Conservation (phyloP, 53 echinoderm and acorn worm species). For the Astropecten irregularis region DNA sequence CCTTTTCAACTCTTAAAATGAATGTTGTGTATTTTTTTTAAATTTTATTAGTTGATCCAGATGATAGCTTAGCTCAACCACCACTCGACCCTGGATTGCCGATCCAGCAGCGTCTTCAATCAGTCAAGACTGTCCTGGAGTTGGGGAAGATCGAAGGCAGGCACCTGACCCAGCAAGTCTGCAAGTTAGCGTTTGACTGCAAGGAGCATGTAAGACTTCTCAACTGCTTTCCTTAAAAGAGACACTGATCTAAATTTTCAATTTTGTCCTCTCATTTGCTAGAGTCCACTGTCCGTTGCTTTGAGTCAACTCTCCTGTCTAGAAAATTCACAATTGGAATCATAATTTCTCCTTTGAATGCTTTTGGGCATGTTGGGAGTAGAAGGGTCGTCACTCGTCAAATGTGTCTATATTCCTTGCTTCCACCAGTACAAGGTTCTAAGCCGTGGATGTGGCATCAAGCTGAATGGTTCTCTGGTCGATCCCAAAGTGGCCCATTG, state of each 20-base stretch:
- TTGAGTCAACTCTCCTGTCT: no score
- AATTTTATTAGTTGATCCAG: slow-evolving; percentile 58
- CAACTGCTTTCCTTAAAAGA: background rate
- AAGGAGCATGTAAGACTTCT: slow-evolving; percentile 81
- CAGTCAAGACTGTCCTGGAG: slow-evolving; percentile 72
- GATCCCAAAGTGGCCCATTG: slow-evolving; percentile 96
- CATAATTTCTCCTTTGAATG: no score
- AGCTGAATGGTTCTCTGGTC: slow-evolving; percentile 48
- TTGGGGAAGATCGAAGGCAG: slow-evolving; percentile 8
- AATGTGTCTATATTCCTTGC: no score
- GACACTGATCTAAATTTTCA: background rate
- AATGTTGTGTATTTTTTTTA: background rate
- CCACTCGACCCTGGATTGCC: slow-evolving; percentile 63
- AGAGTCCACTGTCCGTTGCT: no score
- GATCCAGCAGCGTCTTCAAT: slow-evolving; percentile 62
- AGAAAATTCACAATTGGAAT: no score
- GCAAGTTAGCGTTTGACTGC: slow-evolving; percentile 71
- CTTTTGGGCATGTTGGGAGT: no score
- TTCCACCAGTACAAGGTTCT: slow-evolving; percentile 90
- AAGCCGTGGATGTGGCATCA: slow-evolving; percentile 74
- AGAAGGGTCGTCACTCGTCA: no score
- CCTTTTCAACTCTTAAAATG: no score
- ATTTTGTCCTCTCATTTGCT: background rate
- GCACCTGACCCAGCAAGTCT: background rate
- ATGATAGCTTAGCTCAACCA: slow-evolving; percentile 84